Evolutionary conservation across 2,888 invertebrate genomes (phyloP).

Genomic region (Habroteleia sp.): DNA sequence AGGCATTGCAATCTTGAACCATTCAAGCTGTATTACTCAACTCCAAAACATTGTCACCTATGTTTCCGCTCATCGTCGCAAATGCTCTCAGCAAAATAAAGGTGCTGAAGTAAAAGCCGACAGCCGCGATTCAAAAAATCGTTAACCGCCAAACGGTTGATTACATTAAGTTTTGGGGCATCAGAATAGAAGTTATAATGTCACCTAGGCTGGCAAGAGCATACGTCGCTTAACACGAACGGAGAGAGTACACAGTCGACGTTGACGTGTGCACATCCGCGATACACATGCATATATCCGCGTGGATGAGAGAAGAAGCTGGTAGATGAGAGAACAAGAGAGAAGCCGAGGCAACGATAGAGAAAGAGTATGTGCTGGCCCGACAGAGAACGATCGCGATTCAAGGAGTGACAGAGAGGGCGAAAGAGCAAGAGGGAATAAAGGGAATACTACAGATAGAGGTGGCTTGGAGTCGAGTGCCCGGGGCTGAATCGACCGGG

Average conservation of each 20-base stretch:
- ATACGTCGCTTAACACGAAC: constrained; percentile 51
- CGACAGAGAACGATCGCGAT: constrained; percentile 44
- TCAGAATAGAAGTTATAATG: constrained; percentile 46
- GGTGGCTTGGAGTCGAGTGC: constrained; percentile 78
- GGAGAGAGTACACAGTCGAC: constrained; percentile 29
- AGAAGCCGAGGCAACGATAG: constrained; percentile 37
- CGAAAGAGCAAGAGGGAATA: constrained; percentile 73
- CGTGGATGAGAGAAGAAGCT: constrained; percentile 53
- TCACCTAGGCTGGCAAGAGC: constrained; percentile 42
- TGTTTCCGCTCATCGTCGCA: constrained; percentile 5
- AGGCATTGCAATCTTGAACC: constrained; percentile 3
- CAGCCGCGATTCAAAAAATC: constrained; percentile 26
- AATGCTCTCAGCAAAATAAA: constrained; percentile 6
- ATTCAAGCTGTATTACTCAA: constrained; percentile 27
- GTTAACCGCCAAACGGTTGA: constrained; percentile 34
- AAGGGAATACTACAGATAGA: constrained; percentile 79
- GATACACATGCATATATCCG: constrained; percentile 43
- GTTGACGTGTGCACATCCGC: constrained; percentile 56
- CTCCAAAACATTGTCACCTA: constrained; percentile 31
- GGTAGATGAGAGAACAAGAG: constrained; percentile 43
- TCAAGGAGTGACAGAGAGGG: constrained; percentile 65
- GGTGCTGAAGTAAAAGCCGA: constrained; percentile 14
- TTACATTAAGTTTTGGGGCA: constrained; percentile 44
- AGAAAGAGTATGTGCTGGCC: constrained; percentile 37
- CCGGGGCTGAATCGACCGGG: constrained; percentile 67